Base-by-base conservation (phyloP, 2,888 invertebrate species). In the Hanleya hanleyi region DNA sequence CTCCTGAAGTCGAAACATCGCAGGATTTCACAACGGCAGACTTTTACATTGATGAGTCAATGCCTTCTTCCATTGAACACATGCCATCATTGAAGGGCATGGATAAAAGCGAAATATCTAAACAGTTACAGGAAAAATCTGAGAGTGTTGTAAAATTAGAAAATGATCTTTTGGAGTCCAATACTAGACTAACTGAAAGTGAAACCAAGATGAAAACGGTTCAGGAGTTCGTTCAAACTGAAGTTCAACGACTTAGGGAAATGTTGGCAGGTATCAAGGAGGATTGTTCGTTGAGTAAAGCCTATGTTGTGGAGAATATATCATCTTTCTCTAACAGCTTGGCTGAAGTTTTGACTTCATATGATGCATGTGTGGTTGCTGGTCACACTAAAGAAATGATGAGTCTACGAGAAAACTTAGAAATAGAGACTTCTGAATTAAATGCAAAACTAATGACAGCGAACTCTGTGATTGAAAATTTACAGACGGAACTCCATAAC, bases 21-120 rank as follows among this genome's bases (percentile, higher is more conserved):
- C 87, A 86, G 71, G 95, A 95, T 91, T 96, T 95, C 91, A 93
- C 94, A 86, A 94, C 93, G 88, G 95, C 95, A 66, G 95, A 96
- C 90, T 95, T 94, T 93, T 96, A 95, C 93, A 95, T 96, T 91
- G 96, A 96, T 89, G 96, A 96, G 91, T 96, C 96, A 79, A 93
- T 96, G 92, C 95, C 96, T 74, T 95, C 95, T 87, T 96, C 95
- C 90, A 93, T 95, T 91, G 94, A 94, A 86, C 94, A 87, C 69
- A 85, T 86, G n/a, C 84, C 89, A 22, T 80, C 86, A 38, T 81
- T 81, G 87, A 84, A 88, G 89, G 68, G 91, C 91, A 83, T 29
- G 65, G 64, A 64, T 0, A 70, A 70, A 50, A 64, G 50, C 18
- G 70, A 70, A 49, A 36, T 70, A 32, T 50, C 64, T 15, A 70